These are phyloP conservation scores for Trigoniulus corallinus DNA, from an alignment of 1,140 invertebrate genomes.

Conservation along the genomic window DNA sequence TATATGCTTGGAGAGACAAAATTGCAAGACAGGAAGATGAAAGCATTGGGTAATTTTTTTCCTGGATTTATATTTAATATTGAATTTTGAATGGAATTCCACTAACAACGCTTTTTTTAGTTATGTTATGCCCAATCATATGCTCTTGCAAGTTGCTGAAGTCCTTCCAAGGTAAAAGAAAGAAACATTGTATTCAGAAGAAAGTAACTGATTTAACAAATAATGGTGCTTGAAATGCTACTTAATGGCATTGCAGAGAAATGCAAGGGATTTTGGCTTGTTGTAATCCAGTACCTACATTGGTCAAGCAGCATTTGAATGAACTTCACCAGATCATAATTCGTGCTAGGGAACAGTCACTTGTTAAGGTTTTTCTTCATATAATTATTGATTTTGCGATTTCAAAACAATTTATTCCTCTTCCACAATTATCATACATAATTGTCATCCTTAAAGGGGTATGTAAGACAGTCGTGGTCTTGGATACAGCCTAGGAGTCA, in stretches of 20 bases:
- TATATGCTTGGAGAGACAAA: conserved; percentile 78
- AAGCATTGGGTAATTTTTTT: conserved; percentile 44
- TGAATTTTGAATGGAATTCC: too few species aligned
- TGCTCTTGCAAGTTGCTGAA: conserved; percentile 80
- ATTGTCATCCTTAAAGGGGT: neutral
- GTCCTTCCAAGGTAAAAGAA: conserved; percentile 43
- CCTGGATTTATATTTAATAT: neutral
- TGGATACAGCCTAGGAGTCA: neutral
- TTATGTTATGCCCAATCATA: conserved; percentile 89
- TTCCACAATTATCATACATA: neutral
- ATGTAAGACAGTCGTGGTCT: neutral
- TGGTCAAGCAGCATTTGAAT: conserved; percentile 58
- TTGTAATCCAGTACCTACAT: conserved; percentile 80
- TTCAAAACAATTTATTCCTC: neutral
- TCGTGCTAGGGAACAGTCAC: conserved; percentile 50
- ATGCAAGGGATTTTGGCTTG: conserved; percentile 83
- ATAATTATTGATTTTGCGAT: neutral
- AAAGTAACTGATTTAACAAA: too few species aligned
- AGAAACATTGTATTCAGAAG: neutral
- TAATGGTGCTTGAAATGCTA: too few species aligned
- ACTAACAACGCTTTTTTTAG: conserved; percentile 32
- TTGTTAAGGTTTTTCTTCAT: conserved; percentile 39
- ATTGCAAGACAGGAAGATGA: conserved; percentile 79
- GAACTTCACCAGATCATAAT: conserved; percentile 58
- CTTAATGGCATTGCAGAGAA: conserved; percentile 50